Evolutionary conservation across 2,888 invertebrate species (phyloP).

Genomic region (Caenorhabditis macrosperma): DNA sequence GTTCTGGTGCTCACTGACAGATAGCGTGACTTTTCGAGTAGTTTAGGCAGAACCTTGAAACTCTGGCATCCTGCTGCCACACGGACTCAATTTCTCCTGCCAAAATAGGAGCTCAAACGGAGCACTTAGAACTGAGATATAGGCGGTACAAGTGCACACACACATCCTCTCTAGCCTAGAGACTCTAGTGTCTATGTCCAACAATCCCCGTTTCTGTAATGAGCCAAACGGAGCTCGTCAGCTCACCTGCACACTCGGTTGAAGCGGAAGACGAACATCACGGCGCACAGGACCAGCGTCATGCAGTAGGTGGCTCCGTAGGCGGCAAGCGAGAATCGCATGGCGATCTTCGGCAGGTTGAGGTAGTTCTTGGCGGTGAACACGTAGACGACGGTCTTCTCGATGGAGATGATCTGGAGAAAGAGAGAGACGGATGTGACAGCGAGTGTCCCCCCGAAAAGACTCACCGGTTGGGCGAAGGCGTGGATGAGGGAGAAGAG

Average conservation of each 20-base stretch:
- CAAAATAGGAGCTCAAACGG: too few species aligned
- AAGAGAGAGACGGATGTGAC: background rate
- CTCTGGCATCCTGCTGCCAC: too few species aligned
- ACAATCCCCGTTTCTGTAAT: too few species aligned
- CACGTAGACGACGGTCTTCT: constrained; percentile 30
- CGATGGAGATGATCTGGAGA: constrained; percentile 32
- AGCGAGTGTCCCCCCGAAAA: too few species aligned
- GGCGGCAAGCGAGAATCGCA: background rate
- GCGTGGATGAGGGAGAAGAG: background rate
- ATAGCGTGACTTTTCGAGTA: too few species aligned
- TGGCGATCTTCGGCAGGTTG: background rate
- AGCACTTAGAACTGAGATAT: too few species aligned
- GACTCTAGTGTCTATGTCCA: too few species aligned
- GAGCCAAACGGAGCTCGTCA: background rate
- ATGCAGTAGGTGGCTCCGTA: constrained; percentile 30
- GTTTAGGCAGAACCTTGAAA: too few species aligned
- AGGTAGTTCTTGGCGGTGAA: background rate
- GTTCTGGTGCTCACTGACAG: too few species aligned
- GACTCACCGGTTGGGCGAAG: constrained; percentile 13
- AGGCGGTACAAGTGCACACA: too few species aligned
- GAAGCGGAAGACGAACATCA: constrained; percentile 20
- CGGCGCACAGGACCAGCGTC: constrained; percentile 4
- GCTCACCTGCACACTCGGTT: constrained; percentile 23
- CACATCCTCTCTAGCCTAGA: too few species aligned
- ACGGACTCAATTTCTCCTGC: too few species aligned